Base-by-base conservation (phyloP, 2,797 vertebrate species). In the Aplochiton taeniatus region DNA sequence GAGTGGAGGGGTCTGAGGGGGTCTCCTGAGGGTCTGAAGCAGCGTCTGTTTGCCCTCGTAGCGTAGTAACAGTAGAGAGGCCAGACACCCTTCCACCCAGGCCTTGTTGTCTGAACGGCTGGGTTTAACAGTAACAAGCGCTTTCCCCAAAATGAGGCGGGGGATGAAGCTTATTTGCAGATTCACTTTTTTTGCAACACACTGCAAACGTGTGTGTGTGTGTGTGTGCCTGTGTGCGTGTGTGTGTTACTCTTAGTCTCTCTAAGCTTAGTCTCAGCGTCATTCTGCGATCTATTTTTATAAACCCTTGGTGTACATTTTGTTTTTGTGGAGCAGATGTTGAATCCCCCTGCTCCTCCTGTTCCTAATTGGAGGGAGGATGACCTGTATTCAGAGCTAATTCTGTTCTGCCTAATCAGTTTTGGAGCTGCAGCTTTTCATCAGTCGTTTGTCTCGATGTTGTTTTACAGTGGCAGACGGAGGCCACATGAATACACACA, bases 251-350 rank as follows among this genome's bases (percentile, higher is more conserved):
- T n/a, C n/a, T n/a, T n/a, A n/a, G n/a, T n/a, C n/a, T n/a, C 66
- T 61, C 17, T 46, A 73, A 69, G 63, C 53, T 41, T 60, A 50
- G 12, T 52, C 56, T 43, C 63, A 47, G 5, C 12, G 71, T 72
- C 50, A 60, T 62, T 70, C 59, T 69, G 44, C 52, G 66, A 44
- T 81, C 78, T 86, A 84, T 83, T 79, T 87, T 86, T 84, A 87
- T 78, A 67, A 68, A 74, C 75, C 81, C 72, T 67, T 80, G 51
- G 11, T 61, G 31, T 77, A 78, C 66, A 48, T 61, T 66, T 59
- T 55, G 45, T 86, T 31, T 31, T 31, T 78, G 67, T 83, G 76
- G 77, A 81, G 63, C 80, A 74, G 63, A 19, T 41, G 8, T 58
- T 57, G 45, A 51, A 59, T 54, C 68, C 55, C 16, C 17, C 66